Base-by-base conservation (phyloP, 2,113 vertebrate species). In the Hypanus sabinus region DNA sequence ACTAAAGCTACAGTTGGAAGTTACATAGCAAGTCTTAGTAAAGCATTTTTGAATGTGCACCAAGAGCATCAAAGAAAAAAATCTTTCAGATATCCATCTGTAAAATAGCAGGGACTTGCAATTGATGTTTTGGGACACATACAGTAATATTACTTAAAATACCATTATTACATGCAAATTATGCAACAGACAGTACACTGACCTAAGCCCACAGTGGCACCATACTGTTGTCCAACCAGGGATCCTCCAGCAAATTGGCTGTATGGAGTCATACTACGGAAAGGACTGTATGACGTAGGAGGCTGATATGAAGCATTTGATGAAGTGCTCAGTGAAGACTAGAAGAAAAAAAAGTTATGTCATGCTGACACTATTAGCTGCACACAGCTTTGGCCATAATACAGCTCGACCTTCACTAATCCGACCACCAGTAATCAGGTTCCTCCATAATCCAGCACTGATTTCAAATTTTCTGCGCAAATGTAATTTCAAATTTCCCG, bases 171-270 rank as follows among this genome's bases (percentile, higher is more conserved):
- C 33, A 73, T 24, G 27, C 3, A 11, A 55, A 93, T 75, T 68
- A 65, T 33, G 57, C 81, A 85, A 20, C 20, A 38, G 46, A 83
- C 12, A 93, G 33, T 46, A 16, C 38, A 97, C 97, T 96, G 96
- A 99, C 99, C 99, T 94, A 99, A 96, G 94, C 98, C 98, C 94
- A 99, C 95, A 0, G 98, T 98, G 46, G 98, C 97, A 75, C 98
- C 97, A 62, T 98, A 99, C 95, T 99, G 98, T 95, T 98, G 98
- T 96, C 97, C 97, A 92, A 98, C 97, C 81, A 99, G 96, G 94
- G 98, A 98, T 95, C 96, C 97, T 95, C 98, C 97, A 81, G 98
- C 97, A 83, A 99, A 97, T 94, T 97, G 98, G 96, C 97, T 98
- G 95, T 98, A 99, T 80, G 97, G 95, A 0, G 98, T 97, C 96